Evolutionary conservation across 1,140 invertebrate genomes (phyloP).

Genomic region (Caenorhabditis briggsae): DNA sequence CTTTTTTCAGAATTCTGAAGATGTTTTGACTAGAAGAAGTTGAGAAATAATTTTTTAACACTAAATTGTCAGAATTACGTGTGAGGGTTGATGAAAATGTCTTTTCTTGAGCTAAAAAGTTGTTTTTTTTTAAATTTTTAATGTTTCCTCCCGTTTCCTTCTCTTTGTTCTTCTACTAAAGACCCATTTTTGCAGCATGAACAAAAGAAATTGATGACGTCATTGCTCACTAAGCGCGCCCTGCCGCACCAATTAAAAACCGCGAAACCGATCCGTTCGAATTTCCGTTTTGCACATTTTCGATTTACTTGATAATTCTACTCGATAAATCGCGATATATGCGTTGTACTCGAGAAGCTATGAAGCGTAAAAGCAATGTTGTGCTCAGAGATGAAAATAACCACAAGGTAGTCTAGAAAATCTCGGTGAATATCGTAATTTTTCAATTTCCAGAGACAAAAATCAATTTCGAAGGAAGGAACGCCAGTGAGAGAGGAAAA

Average conservation of each 20-base stretch:
- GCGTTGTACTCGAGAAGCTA: not conserved
- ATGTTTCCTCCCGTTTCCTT: too few species aligned
- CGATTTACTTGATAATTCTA: not conserved
- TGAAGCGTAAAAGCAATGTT: not conserved
- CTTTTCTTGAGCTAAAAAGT: too few species aligned
- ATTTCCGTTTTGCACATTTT: not conserved
- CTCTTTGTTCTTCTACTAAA: too few species aligned
- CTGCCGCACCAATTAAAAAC: not conserved
- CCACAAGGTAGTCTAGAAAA: not conserved
- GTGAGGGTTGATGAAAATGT: too few species aligned
- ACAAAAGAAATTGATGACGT: too few species aligned
- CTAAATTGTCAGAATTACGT: too few species aligned
- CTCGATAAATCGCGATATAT: not conserved
- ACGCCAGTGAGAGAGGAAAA: not conserved
- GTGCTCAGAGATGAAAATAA: not conserved
- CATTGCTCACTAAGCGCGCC: too few species aligned
- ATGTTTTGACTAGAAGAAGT: not conserved
- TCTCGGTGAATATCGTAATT: not conserved
- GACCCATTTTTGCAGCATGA: too few species aligned
- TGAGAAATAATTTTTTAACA: too few species aligned
- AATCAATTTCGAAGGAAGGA: constrained; percentile 20
- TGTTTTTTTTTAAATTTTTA: too few species aligned
- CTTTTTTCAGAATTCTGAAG: not conserved
- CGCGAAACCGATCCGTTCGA: not conserved
- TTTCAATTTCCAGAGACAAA: constrained; percentile 11